Evolutionary conservation across 2,888 invertebrate species (phyloP), one percentile per base, ranked within the genome.

Genomic region (Fragum whitleyi): DNA sequence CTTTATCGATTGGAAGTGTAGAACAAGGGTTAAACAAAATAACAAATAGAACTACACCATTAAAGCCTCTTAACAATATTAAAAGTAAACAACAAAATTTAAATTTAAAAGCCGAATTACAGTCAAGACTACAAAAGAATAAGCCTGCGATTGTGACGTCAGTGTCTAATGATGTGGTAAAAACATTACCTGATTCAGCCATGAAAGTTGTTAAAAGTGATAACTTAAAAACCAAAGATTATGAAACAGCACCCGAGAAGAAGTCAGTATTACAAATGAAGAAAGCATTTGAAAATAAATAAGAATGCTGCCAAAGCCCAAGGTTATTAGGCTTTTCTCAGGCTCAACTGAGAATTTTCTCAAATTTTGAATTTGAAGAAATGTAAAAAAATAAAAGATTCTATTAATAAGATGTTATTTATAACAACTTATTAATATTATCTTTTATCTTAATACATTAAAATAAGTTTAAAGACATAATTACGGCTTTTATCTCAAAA

Each of bases 221-320:
- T 51, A 81, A 81, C 47, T 28, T 36, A 6, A 39, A 59, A 32
- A 65, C 73, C 7, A 79, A 74, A 67, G 79, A 82, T 36, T 76
- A 72, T 57, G 78, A 79, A 39, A 73, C 70, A 28, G 65, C 67
- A 19, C 53, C 51, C 21, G 29, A 29, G 5, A 53, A 51, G 19
- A 83, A 79, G 47, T 77, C 79, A 19, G 83, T 83, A 59, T 59
- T 77, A 1, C 67, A 71, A n/a, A 79, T 83, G 74, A 77, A 76
- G 7, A 71, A 71, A 69, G 39, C 77, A 39, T 83, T 83, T 77
- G 83, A 83, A 36, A 70, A 42, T 5, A 79, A 77, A 53, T 57
- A 14, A 57, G 7, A n/a, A n/a, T n/a, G n/a, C n/a, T n/a, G n/a
- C n/a, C n/a, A n/a, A n/a, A n/a, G n/a, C n/a, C n/a, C n/a, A n/a